Conservation (phyloP, 2,113 vertebrate species). For the Macquaria ambigua region DNA sequence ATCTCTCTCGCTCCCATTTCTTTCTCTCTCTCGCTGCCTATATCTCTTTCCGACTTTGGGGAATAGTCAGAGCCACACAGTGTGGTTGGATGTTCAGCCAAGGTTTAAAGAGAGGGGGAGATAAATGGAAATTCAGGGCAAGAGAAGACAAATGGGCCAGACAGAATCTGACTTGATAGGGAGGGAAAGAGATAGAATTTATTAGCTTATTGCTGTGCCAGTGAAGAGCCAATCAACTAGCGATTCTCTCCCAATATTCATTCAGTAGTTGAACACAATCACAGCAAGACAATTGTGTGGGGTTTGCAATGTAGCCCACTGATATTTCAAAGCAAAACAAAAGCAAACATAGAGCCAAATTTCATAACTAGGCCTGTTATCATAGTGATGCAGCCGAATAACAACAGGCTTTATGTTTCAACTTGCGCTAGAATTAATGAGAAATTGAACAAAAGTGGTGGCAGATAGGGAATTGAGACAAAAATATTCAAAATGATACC, state of each 20-base stretch:
- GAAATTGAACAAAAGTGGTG: neutral
- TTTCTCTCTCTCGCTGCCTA: neutral
- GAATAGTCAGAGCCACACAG: neutral
- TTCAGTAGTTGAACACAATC: constrained; percentile 12
- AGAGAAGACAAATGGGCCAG: neutral
- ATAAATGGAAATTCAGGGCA: neutral
- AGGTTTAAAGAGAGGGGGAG: neutral
- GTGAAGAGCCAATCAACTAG: neutral
- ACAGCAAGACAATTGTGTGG: neutral
- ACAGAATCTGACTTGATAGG: constrained; percentile 12
- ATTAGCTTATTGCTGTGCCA: constrained; percentile 16
- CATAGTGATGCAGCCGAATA: constrained; percentile 8
- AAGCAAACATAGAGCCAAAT: constrained; percentile 20
- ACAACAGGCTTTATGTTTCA: neutral
- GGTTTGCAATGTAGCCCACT: neutral
- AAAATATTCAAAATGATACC: constrained; percentile 1
- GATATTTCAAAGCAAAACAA: constrained; percentile 33
- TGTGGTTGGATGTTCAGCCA: constrained; percentile 6
- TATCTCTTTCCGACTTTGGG: constrained; percentile 14
- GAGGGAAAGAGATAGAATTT: constrained; percentile 2
- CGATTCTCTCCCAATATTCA: neutral
- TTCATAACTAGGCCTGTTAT: constrained; percentile 36
- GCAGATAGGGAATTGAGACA: constrained; percentile 17
- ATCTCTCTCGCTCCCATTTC: neutral
- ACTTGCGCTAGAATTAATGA: constrained; percentile 1